Evolutionary conservation across 2,888 invertebrate genomes (phyloP).

Genomic region (Dascillus cervinus): DNA sequence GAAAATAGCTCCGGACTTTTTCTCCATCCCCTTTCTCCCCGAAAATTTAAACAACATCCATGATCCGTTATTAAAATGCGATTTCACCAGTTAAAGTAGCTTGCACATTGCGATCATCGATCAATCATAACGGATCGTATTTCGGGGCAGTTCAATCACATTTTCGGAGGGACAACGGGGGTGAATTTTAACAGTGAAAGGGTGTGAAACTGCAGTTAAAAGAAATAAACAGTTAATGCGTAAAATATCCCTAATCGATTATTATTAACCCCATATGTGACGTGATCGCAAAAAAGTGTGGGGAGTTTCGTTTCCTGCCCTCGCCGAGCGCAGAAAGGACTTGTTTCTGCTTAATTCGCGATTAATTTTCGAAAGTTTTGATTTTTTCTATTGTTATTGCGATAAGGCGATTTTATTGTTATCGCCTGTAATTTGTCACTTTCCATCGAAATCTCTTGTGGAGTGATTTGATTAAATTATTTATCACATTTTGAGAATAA

Average conservation of each 20-base stretch:
- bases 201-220: constrained; percentile 21
- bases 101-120: no score
- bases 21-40: constrained; percentile 13
- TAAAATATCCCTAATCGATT: constrained; percentile 20
- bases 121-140: constrained; percentile 21
- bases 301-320: no score
- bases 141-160: constrained; percentile 21
- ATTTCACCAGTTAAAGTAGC: constrained; percentile 17
- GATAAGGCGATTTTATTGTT: no score
- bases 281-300: no score
- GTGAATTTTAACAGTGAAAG: constrained; percentile 21
- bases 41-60: background rate
- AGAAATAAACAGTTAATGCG: constrained; percentile 15
- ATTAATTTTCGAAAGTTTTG: no score
- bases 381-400: no score
- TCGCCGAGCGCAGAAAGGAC: no score
- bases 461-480: no score
- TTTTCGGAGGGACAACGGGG: constrained; percentile 19
- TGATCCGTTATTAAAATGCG: constrained; percentile 16
- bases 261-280: constrained; percentile 7
- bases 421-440: no score
- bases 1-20: constrained; percentile 33
- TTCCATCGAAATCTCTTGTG: no score
- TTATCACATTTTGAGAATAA: no score
- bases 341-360: no score